These are phyloP conservation scores for Poeciliopsis presidionis DNA, from an alignment of 2,797 vertebrate genomes.

Conservation along the genomic window DNA sequence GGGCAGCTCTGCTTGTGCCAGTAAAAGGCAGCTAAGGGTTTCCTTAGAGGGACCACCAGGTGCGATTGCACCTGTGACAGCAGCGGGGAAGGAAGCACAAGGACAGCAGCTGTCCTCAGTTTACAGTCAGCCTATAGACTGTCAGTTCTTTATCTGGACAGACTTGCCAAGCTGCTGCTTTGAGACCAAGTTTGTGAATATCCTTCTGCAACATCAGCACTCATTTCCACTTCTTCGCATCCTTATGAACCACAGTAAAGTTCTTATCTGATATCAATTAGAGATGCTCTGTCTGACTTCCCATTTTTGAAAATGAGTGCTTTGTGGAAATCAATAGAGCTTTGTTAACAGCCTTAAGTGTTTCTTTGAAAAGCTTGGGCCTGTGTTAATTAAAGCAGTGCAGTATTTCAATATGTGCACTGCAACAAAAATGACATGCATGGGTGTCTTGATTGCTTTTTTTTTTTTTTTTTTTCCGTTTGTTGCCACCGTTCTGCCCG, in stretches of 20 bases:
- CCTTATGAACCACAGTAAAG: conserved; percentile 9
- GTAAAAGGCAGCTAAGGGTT: conserved; percentile 73
- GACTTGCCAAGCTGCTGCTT: conserved; percentile 22
- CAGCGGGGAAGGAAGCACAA: conserved; percentile 57
- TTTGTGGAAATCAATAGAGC: conserved; percentile 61
- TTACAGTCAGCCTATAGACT: conserved; percentile 49
- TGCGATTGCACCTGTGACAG: conserved; percentile 79
- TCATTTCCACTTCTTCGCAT: conserved; percentile 10
- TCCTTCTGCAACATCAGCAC: conserved; percentile 4
- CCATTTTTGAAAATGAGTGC: conserved; percentile 48
- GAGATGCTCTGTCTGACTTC: conserved; percentile 38
- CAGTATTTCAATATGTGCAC: conserved; percentile 71
- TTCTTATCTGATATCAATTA: conserved; percentile 53
- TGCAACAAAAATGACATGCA: conserved; percentile 68
- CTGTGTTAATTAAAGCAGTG: conserved; percentile 73
- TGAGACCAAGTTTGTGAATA: conserved; percentile 21
- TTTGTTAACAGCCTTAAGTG: conserved; percentile 64
- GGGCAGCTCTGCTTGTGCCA: conserved; percentile 69
- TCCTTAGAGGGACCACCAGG: conserved; percentile 79
- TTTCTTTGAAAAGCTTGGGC: conserved; percentile 65
- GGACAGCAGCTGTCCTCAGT: conserved; percentile 77
- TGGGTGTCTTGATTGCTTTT: conserved; percentile 77
- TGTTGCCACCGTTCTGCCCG: conserved; percentile 68
- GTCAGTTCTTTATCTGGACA: conserved; percentile 59
- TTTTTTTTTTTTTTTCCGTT: conserved; percentile 70